Conservation (phyloP, 2,797 vertebrate genomes). For the Podarcis siculus region DNA sequence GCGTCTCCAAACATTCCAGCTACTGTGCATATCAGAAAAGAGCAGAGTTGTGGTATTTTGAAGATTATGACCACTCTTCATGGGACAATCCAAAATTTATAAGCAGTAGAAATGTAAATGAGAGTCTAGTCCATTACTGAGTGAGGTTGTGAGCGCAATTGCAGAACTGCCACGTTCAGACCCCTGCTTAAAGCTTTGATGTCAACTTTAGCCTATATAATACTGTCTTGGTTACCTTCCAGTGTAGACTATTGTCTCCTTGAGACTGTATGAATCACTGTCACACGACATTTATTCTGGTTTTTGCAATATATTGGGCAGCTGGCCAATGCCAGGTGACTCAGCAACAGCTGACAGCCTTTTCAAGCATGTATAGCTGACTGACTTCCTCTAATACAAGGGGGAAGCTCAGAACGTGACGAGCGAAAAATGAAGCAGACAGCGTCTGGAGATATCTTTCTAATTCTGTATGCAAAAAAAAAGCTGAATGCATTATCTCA, state of each 20-base stretch:
- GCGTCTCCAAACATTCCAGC: not conserved
- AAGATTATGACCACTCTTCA: not conserved
- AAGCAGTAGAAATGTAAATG: not conserved
- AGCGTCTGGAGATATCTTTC: not conserved
- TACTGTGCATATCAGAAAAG: not conserved
- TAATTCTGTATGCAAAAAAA: not conserved
- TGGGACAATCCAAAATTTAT: not conserved
- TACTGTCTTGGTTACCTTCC: not conserved
- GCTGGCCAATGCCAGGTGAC: not conserved
- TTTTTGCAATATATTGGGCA: accelerated
- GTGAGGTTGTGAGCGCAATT: not conserved
- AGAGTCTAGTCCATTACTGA: not conserved
- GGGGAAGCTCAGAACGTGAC: accelerated
- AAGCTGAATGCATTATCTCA: not conserved
- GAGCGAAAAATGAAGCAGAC: not conserved
- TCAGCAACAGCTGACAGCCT: slow-evolving; percentile 37
- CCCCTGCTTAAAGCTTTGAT: not conserved
- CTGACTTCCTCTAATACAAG: not conserved
- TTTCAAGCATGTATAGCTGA: not conserved
- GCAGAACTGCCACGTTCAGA: not conserved
- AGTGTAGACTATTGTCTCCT: not conserved
- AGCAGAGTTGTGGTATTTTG: not conserved
- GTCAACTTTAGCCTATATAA: not conserved
- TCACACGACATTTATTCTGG: slow-evolving; percentile 45
- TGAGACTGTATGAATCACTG: slow-evolving; percentile 42